Conservation (phyloP, 2,888 invertebrate species). For the Rhagium mordax region DNA sequence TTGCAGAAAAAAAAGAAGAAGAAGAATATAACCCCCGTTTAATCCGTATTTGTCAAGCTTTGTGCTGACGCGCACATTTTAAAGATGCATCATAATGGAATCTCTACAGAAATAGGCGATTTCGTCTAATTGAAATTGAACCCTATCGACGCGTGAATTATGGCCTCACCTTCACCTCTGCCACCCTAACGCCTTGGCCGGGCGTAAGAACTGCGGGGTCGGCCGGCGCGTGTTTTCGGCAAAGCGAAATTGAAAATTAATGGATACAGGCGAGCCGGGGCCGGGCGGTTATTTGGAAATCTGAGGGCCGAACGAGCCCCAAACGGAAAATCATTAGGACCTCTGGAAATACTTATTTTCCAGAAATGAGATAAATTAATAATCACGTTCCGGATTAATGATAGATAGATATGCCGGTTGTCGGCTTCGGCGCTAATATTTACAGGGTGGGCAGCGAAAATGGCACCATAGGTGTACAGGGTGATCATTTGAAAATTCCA, state of each 20-base stretch:
- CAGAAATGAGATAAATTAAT: constrained; percentile 24
- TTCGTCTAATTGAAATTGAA: no score
- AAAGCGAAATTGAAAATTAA: constrained; percentile 38
- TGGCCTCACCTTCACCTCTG: constrained; percentile 3
- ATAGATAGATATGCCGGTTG: background rate
- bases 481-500: no score
- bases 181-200: background rate
- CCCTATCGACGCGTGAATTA: background rate
- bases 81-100: no score
- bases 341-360: constrained; percentile 35
- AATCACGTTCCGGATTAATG: background rate
- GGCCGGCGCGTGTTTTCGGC: constrained; percentile 22
- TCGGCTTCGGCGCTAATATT: no score
- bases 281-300: constrained; percentile 21
- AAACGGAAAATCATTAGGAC: constrained; percentile 42
- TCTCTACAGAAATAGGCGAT: no score
- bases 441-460: no score
- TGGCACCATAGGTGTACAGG: no score
- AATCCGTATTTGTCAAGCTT: no score
- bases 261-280: constrained; percentile 24
- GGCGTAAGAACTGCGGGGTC: background rate
- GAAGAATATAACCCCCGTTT: no score
- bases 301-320: constrained; percentile 24
- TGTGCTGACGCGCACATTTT: no score
- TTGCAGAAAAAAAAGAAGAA: no score